phyloP scores from a whole-genome alignment of 2,113 vertebrate species.

The Genyomyrus donnyi region DNA sequence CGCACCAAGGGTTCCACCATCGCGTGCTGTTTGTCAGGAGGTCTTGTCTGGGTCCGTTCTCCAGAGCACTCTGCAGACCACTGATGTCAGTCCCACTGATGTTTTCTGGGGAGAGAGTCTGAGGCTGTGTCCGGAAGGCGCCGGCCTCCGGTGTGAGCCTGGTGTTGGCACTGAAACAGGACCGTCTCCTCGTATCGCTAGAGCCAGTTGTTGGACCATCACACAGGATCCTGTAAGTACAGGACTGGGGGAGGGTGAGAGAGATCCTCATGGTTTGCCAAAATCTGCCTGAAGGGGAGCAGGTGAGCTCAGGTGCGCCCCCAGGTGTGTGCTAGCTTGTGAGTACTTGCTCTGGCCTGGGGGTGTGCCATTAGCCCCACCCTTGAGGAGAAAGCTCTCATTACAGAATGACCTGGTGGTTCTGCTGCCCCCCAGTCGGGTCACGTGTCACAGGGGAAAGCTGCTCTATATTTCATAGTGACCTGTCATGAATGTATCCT shows the following conservation, averaged over 20 bases:
- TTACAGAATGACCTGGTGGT: not conserved
- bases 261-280: not conserved
- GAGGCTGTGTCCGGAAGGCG: not conserved
- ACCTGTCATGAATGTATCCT: constrained; percentile 33
- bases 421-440: not conserved
- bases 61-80: not conserved
- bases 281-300: not conserved
- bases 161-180: not conserved
- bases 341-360: not conserved
- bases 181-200: not conserved
- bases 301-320: not conserved
- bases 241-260: no score
- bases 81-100: not conserved
- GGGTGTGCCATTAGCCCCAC: not conserved
- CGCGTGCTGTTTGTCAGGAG: not conserved
- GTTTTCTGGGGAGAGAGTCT: not conserved
- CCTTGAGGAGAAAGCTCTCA: not conserved
- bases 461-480: constrained; percentile 31
- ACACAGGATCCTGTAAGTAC: not conserved
- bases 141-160: not conserved
- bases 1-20: not conserved
- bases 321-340: not conserved
- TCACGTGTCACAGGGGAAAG: not conserved
- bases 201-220: not conserved
- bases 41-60: not conserved